These are phyloP conservation scores for Clarias macrocephalus DNA, from an alignment of 2,113 vertebrate species.

Conservation along the genomic window DNA sequence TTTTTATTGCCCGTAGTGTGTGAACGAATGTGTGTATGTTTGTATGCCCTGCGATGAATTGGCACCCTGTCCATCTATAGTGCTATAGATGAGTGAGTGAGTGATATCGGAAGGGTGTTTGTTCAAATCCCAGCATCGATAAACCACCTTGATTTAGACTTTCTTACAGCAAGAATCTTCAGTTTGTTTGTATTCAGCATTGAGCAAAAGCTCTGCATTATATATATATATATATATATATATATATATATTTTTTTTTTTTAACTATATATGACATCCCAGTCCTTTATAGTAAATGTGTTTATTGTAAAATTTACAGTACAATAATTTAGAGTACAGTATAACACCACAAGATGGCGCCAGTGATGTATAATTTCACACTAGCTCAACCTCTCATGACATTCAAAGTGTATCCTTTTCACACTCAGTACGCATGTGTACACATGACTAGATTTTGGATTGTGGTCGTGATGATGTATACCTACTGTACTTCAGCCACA, in stretches of 20 bases:
- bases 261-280: neutral
- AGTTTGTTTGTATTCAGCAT: neutral
- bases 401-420: neutral
- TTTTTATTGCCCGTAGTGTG: too few relatives aligned
- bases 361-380: neutral
- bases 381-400: neutral
- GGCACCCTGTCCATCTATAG: too few relatives aligned
- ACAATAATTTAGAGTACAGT: too few relatives aligned
- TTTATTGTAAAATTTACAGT: too few relatives aligned
- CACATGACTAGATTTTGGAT: neutral
- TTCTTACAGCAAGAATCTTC: neutral
- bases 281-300: neutral
- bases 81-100: too few relatives aligned
- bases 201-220: neutral
- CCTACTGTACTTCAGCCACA: too few relatives aligned
- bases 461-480: neutral
- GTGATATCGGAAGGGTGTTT: neutral
- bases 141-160: too few relatives aligned
- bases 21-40: too few relatives aligned
- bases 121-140: neutral
- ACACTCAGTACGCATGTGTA: neutral
- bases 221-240: neutral
- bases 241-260: too few relatives aligned
- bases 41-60: too few relatives aligned
- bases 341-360: slow-evolving; percentile 20